Evolutionary conservation across 2,888 invertebrate genomes (phyloP).

Genomic region (Sinopyrophorus schimmeli): DNA sequence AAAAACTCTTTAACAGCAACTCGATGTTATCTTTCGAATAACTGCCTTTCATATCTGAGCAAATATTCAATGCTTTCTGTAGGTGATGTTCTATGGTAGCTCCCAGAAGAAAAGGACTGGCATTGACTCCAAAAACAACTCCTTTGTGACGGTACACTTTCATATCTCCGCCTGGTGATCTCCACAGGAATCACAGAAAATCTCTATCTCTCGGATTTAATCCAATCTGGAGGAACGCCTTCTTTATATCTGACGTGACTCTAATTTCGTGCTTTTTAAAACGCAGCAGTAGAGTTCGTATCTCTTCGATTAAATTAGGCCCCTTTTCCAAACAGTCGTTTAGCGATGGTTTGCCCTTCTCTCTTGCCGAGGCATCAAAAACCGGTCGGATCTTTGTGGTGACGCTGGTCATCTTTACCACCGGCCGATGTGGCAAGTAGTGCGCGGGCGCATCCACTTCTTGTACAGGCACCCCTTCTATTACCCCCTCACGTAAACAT

Average conservation of each 20-base stretch:
- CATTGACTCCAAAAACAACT: too few species aligned
- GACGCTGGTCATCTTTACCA: slow-evolving; percentile 28
- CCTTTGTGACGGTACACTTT: too few species aligned
- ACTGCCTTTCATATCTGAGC: too few species aligned
- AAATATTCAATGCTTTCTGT: too few species aligned
- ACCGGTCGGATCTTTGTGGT: slow-evolving; percentile 37
- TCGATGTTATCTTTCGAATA: too few species aligned
- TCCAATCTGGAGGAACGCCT: slow-evolving; percentile 4
- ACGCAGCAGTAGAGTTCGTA: too few species aligned
- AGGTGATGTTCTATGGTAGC: too few species aligned
- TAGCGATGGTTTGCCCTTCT: slow-evolving; percentile 35
- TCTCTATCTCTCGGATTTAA: not conserved
- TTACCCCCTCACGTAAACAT: too few species aligned
- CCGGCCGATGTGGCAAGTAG: slow-evolving; percentile 31
- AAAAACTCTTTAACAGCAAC: slow-evolving; percentile 29
- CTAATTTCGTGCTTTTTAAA: too few species aligned
- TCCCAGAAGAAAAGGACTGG: too few species aligned
- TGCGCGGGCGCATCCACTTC: too few species aligned
- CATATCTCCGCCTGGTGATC: not conserved
- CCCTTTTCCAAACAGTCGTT: slow-evolving; percentile 26
- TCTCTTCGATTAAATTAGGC: slow-evolving; percentile 28
- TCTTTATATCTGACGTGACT: slow-evolving; percentile 5
- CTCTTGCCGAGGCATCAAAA: slow-evolving; percentile 40
- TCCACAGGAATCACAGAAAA: not conserved
- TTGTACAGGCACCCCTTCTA: too few species aligned